Percentiles rank a stretch among this genome's conserved stretches.
Evolutionary conservation across 2,113 vertebrate genomes (phyloP).

Genomic region (Amazona guildingii): DNA sequence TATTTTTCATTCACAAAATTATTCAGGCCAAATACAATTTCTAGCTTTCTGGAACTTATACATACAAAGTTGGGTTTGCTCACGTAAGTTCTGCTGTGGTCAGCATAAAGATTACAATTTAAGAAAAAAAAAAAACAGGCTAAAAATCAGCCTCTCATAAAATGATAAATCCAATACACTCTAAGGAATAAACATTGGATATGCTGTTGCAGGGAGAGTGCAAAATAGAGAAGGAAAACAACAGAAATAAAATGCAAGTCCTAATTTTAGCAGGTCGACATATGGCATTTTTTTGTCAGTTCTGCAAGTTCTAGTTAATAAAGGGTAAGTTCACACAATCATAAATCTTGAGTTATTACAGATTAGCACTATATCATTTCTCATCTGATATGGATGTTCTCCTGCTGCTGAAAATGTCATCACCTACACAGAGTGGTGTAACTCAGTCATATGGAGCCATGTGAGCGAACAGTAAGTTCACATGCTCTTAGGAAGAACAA

Average conservation of each 20-base stretch:
- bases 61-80: neutral
- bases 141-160: neutral
- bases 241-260: neutral
- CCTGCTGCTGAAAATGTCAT: slow-evolving; percentile 16
- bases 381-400: neutral
- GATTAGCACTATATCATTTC: neutral
- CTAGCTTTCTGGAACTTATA: neutral
- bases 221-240: neutral
- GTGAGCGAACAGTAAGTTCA: neutral
- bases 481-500: neutral
- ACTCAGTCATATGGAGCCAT: neutral
- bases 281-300: neutral
- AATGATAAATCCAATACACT: neutral
- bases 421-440: neutral
- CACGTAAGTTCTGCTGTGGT: neutral
- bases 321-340: neutral
- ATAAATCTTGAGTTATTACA: neutral
- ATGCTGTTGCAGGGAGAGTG: neutral
- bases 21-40: neutral
- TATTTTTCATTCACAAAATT: neutral
- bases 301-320: neutral
- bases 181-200: neutral
- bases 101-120: neutral
- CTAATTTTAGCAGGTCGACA: slow-evolving; percentile 9
- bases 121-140: neutral